A percentile compares a stretch with the other conserved stretches of the same genome.
Evolutionary conservation across 2,797 vertebrate species (phyloP).

Genomic region (Eulemur rubriventer): DNA sequence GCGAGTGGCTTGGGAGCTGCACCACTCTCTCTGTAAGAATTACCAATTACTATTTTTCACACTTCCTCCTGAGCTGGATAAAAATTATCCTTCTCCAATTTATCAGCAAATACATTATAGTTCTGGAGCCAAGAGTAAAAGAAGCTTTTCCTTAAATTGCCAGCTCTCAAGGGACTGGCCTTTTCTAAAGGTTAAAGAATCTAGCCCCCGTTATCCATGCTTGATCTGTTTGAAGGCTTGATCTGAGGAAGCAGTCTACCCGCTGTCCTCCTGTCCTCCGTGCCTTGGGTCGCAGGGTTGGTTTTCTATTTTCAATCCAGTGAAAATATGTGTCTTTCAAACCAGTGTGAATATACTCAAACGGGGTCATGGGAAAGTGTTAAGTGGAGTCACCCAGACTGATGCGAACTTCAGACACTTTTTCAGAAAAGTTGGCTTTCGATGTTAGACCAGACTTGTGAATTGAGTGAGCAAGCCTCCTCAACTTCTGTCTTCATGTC

Average conservation of each 20-base stretch:
- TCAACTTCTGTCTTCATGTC: neutral
- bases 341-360: neutral
- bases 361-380: neutral
- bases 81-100: slow-evolving; percentile 47
- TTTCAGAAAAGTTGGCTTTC: neutral
- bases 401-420: neutral
- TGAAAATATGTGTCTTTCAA: neutral
- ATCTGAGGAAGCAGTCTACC: neutral
- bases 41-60: slow-evolving; percentile 47
- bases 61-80: slow-evolving; percentile 55
- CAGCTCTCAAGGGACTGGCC: neutral
- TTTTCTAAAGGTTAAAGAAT: neutral
- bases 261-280: neutral
- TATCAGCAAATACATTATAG: slow-evolving; percentile 43
- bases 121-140: neutral
- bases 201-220: neutral
- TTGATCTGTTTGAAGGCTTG: slow-evolving; percentile 36
- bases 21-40: slow-evolving; percentile 50
- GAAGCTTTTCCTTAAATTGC: slow-evolving; percentile 26
- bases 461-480: neutral
- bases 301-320: neutral
- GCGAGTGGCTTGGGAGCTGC: neutral
- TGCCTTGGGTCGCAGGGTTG: neutral
- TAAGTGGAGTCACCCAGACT: neutral
- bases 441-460: neutral